phyloP scores from a whole-genome alignment of 1,140 invertebrate genomes.

The Atopsyche davidsoni region DNA sequence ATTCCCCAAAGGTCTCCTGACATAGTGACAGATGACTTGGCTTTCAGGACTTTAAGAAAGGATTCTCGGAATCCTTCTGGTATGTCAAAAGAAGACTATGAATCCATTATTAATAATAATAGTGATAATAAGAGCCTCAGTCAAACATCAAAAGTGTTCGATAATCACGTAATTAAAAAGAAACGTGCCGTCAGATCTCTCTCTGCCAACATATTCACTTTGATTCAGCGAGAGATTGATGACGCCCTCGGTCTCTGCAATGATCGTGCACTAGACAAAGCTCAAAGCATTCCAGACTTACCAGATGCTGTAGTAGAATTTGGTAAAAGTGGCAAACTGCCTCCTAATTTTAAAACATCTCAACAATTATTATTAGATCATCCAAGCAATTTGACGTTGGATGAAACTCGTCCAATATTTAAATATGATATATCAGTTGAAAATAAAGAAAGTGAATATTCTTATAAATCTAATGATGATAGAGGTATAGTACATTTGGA shows the following conservation, averaged over 20 bases:
- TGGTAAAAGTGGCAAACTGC: conserved; percentile 37
- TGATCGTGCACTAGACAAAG: conserved; percentile 39
- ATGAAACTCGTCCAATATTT: too few species aligned
- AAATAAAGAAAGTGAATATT: too few species aligned
- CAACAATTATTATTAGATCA: conserved; percentile 2
- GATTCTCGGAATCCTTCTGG: conserved; percentile 51
- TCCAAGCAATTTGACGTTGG: too few species aligned
- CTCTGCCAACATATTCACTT: conserved; percentile 71
- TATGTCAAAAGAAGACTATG: conserved; percentile 39
- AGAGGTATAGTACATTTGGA: neutral
- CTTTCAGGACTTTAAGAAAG: conserved; percentile 76
- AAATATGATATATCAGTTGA: too few species aligned
- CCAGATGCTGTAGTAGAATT: conserved; percentile 33
- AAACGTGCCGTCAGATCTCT: conserved; percentile 70
- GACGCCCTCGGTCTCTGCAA: conserved; percentile 41
- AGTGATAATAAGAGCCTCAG: conserved; percentile 42
- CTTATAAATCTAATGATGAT: too few species aligned
- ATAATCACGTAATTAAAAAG: conserved; percentile 52
- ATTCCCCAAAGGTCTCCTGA: conserved; percentile 68
- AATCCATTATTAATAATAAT: conserved; percentile 40
- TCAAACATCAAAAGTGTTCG: conserved; percentile 34
- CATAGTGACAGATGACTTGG: conserved; percentile 79
- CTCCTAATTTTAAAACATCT: conserved; percentile 30
- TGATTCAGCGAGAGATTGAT: conserved; percentile 57
- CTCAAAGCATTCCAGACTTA: conserved; percentile 41